Evolutionary conservation across 1,140 invertebrate genomes (phyloP), one percentile per base, ranked within the genome.

Genomic region (Helicoverpa zea): DNA sequence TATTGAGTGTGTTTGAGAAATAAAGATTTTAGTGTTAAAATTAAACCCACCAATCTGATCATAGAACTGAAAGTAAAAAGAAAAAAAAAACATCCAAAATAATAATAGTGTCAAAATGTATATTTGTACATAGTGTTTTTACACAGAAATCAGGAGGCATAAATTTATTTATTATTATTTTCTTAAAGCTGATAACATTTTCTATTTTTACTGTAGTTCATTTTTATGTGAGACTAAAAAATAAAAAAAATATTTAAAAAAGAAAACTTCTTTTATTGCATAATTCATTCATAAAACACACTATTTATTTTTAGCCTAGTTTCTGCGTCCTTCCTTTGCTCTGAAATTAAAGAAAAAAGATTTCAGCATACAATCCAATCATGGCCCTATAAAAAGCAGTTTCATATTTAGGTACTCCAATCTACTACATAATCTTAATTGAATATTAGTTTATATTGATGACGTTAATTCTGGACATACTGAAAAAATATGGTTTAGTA

Each of bases 101-200:
- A 76, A 80, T 84, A 68, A 72, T 12, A 82, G 78, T 82, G 73
- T 79, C 85, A 90, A 87, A 91, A 90, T 93, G 92, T 89, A 94
- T 77, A 91, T 89, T 92, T 94, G 91, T 94, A 92, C 87, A 94
- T 92, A 92, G 87, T 52, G 64, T 87, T 72, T 58, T 47, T 86
- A 84, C 82, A 89, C 82, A 89, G 51, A 83, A 88, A 89, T 79
- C 88, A 82, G 91, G 91, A 92, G 92, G 91, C 91, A 92, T 92
- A 92, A 88, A 90, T 82, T 80, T 83, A 80, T 82, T 83, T 77
- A 75, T 83, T 83, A 63, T 80, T 75, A 88, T 90, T 93, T 92
- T 85, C 89, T 89, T 84, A 86, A 88, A 89, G 88, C 70, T 77
- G 80, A 84, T 85, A 86, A 88, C 81, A 73, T 87, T 88, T 84